Evolutionary conservation across 2,113 vertebrate species (phyloP), one percentile per base, ranked within the genome.

Genomic region (Verasper variegatus): DNA sequence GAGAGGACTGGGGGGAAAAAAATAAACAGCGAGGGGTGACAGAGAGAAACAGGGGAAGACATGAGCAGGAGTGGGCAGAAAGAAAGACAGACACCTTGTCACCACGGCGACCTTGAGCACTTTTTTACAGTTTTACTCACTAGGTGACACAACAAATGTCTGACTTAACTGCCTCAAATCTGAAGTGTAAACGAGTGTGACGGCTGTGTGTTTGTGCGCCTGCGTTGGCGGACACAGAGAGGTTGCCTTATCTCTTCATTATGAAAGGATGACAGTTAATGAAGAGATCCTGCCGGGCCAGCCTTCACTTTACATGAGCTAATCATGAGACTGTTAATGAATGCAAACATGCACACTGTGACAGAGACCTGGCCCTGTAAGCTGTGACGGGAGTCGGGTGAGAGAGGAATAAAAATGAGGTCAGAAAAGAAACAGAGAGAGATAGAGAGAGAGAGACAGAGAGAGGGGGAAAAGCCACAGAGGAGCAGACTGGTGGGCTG

Each of bases 401-500:
- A 88, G 76, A 68, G 70, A 74, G 58, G 85, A 78, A 81, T 64
- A 49, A 35, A 83, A 86, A 86, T 78, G 60, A 84, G 84, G 71
- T 70, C 18, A 27, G 57, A 76, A 68, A 31, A 8, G 20, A 24
- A 73, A 15, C 17, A 42, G n/a, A 58, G 4, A 61, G 51, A 61
- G 49, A 40, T 2, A 35, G 5, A 55, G 54, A 54, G 21, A 73
- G 47, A 49, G 15, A 18, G 5, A 49, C 17, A 49, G 15, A 49
- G 47, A 17, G 47, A 23, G 31, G 35, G 23, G 54, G 4, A 42
- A 20, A 57, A 58, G 20, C 60, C 71, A 64, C 18, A 11, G 65
- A 68, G 65, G 65, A 68, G 65, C 66, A 75, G 80, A 74, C 70
- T 56, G 74, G 75, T 69, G 66, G 65, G 70, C 89, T 87, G 65